Evolutionary conservation across 2,888 invertebrate genomes (phyloP).

Genomic region (Lasius platythorax): DNA sequence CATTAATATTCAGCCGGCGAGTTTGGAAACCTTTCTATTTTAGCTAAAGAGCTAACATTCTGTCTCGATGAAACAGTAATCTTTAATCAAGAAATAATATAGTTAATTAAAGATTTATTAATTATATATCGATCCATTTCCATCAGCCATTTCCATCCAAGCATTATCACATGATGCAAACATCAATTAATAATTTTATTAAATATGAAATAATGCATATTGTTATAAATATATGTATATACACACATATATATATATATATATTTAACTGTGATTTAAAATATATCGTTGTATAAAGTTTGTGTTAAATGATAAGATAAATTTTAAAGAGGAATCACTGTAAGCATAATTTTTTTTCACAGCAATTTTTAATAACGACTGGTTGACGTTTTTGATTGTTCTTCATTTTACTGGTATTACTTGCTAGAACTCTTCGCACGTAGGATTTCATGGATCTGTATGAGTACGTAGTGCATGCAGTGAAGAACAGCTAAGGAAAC

Average conservation of each 20-base stretch:
- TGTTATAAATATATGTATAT: neutral
- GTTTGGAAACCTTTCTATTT: neutral
- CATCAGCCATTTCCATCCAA: neutral
- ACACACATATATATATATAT: neutral
- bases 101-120: neutral
- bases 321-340: too few relatives aligned
- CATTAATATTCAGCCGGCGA: conserved; percentile 22
- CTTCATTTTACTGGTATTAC: conserved; percentile 26
- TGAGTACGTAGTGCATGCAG: conserved; percentile 43
- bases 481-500: conserved; percentile 44
- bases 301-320: neutral
- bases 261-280: neutral
- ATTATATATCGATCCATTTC: neutral
- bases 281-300: neutral
- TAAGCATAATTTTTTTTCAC: neutral
- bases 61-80: neutral
- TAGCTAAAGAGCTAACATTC: neutral
- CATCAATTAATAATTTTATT: neutral
- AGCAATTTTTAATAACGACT: neutral
- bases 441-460: neutral
- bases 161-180: neutral
- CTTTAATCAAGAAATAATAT: neutral
- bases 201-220: neutral
- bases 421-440: neutral
- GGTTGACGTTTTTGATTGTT: neutral